Evolutionary conservation across 2,888 invertebrate species (phyloP).

Genomic region (Amiota mariae): DNA sequence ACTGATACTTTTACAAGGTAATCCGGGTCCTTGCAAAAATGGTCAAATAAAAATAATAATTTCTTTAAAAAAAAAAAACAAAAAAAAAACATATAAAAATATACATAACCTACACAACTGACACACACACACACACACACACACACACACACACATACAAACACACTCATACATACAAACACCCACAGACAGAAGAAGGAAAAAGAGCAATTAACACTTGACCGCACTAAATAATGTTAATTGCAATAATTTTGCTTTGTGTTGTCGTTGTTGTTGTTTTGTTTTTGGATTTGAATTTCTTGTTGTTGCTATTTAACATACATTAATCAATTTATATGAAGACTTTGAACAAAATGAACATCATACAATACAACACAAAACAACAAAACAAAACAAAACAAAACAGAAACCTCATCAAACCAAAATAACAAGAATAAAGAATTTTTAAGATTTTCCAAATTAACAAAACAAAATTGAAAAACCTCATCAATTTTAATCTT

Average conservation of each 20-base stretch:
- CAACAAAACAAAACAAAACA: neutral
- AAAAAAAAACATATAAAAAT: neutral
- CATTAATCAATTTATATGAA: neutral
- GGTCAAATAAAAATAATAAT: neutral
- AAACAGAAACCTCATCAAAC: no score
- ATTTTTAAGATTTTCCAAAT: no score
- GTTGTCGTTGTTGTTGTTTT: neutral
- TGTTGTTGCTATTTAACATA: neutral
- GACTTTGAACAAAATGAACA: neutral
- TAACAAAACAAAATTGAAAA: neutral
- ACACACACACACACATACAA: neutral
- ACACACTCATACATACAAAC: neutral
- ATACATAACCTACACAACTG: neutral
- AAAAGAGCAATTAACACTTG: conserved; percentile 9
- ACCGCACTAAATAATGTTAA: neutral
- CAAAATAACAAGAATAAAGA: neutral
- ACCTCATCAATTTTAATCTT: no score
- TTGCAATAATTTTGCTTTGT: neutral
- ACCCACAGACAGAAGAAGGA: neutral
- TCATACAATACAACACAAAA: neutral
- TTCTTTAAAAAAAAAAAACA: neutral
- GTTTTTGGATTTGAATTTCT: neutral
- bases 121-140: neutral
- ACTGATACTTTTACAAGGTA: conserved; percentile 19
- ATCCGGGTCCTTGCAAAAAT: conserved; percentile 28